These are phyloP conservation scores for Trichonephila clavata DNA, from an alignment of 1,140 invertebrate species.

Conservation along the genomic window DNA sequence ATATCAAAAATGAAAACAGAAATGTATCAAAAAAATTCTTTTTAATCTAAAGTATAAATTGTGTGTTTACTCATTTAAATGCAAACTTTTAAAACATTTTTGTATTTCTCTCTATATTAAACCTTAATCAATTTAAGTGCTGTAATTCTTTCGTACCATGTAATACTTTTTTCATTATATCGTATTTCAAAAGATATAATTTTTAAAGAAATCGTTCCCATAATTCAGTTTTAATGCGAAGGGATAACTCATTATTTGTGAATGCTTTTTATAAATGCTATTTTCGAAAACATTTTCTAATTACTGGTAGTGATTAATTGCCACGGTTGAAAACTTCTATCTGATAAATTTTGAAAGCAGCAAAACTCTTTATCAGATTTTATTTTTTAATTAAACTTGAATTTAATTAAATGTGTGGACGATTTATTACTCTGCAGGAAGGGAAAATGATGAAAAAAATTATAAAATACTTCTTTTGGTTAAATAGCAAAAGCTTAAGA, in stretches of 20 bases:
- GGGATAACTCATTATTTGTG: slow-evolving; percentile 14
- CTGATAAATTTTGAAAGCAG: slow-evolving; percentile 24
- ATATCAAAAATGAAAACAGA: too few species aligned
- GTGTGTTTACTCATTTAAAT: background rate
- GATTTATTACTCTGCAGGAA: slow-evolving; percentile 2
- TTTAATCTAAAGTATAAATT: background rate
- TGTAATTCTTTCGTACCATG: background rate
- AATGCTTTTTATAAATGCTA: slow-evolving; percentile 20
- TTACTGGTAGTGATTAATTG: slow-evolving; percentile 28
- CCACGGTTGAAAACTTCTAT: slow-evolving; percentile 1
- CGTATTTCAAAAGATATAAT: background rate
- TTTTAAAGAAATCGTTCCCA: background rate
- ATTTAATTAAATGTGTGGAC: slow-evolving; percentile 29
- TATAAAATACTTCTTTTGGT: background rate
- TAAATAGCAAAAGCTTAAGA: background rate
- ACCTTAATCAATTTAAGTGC: background rate
- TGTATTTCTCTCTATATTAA: background rate
- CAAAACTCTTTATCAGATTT: slow-evolving; percentile 36
- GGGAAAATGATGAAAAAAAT: background rate
- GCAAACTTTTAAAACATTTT: background rate
- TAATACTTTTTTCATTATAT: background rate
- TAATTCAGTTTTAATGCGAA: slow-evolving; percentile 17
- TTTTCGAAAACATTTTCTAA: slow-evolving; percentile 48
- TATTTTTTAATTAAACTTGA: slow-evolving; percentile 47
- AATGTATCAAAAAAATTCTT: too few species aligned